Conservation (phyloP, 30 jellyfish, hydroid and myxozoan species). For the Calvadosia cruxmelitensis region DNA sequence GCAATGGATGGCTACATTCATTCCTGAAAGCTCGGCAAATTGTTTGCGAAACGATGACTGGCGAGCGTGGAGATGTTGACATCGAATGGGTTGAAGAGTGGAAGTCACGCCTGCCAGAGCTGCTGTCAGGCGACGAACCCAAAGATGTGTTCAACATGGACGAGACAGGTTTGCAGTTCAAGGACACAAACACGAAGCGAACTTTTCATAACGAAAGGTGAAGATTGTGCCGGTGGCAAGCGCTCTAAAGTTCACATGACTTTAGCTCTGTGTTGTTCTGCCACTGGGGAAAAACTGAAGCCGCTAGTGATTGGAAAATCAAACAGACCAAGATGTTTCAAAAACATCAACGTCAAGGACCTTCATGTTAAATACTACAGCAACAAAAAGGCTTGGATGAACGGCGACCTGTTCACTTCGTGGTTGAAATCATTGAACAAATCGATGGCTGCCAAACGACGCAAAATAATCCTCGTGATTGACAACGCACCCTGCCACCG, state of each 20-base stretch:
- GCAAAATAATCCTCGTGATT: background rate
- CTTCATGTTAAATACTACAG: background rate
- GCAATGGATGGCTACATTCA: too few relatives aligned
- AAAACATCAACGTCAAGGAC: background rate
- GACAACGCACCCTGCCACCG: background rate
- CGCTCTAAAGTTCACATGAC: background rate
- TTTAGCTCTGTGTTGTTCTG: background rate
- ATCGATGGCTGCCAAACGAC: background rate
- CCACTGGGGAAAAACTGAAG: background rate
- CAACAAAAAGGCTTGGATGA: background rate
- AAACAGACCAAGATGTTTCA: background rate
- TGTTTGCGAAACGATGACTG: too few relatives aligned
- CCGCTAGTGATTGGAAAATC: background rate
- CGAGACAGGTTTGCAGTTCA: background rate
- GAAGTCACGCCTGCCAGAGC: background rate
- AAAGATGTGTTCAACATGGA: background rate
- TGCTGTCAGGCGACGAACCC: background rate
- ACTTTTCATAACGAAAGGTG: background rate
- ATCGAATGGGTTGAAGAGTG: background rate
- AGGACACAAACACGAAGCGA: background rate
- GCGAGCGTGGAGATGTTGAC: background rate
- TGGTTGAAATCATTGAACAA: background rate
- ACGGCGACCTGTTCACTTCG: background rate
- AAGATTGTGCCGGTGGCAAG: constrained; percentile 1
- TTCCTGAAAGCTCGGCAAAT: too few relatives aligned